Evolutionary conservation across 1,140 invertebrate species (phyloP), one percentile per base, ranked within the genome.

Genomic region (Cecropterus lyciades): DNA sequence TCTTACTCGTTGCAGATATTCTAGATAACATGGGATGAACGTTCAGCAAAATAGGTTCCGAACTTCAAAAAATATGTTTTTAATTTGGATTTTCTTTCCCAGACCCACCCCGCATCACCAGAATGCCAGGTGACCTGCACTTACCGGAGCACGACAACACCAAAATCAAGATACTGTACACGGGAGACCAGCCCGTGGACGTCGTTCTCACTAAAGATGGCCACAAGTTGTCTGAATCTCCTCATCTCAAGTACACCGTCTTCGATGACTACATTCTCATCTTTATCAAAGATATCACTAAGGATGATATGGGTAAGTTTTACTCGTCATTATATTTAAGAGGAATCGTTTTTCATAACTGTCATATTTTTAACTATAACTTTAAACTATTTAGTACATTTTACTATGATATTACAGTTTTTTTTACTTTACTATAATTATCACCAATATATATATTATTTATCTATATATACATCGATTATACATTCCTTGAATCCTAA

Each of bases 191-290:
- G 84, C 98, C 98, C 27, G 96, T 99, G 80, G 95, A 97, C 49
- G 95, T 99, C 37, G 95, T 94, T 3, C 92, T 99, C 16, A 95
- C 93, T 51, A 97, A 96, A 77, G 95, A 98, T 80, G 97, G 97
- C n/a, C 93, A 94, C 52, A 94, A 95, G 43, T 85, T 99, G 24
- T 92, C 94, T 0, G 96, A 98, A 76, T 96, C 96, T 1, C 89
- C 93, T 0, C 96, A 98, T 71, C 94, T 99, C 71, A 99, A 99
- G 85, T 98, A 96, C 84, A 98, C 97, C 0, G 94, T 98, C 1
- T 99, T 99, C 92, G 98, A 99, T 92, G 98, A 99, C 68, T 99
- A 99, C 81, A 95, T 98, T 14, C 97, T 98, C 17, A 96, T 99
- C 52, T 98, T 98, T 76, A 97, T 98, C 69, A 97, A 96, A 77